Percentiles rank a stretch among this genome's conserved stretches.
Evolutionary conservation across 2,113 vertebrate species (phyloP).

Genomic region (Motacilla tschutschensis): DNA sequence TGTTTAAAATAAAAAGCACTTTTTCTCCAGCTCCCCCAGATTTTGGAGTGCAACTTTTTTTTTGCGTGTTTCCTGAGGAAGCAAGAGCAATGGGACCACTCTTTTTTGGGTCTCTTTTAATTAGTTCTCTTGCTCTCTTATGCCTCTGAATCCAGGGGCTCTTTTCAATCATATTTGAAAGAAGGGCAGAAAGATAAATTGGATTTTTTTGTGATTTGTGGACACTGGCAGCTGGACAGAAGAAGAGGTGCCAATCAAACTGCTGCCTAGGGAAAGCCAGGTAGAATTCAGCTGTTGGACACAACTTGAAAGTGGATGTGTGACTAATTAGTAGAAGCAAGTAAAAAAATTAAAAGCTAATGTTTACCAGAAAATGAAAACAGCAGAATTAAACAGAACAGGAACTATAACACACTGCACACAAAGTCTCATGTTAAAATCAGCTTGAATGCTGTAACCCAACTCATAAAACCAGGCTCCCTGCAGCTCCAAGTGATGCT

Average conservation of each 20-base stretch:
- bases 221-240: neutral
- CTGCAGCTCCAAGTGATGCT: neutral
- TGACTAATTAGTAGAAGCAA: neutral
- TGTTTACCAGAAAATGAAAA: neutral
- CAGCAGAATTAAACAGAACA: neutral
- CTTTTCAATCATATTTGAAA: neutral
- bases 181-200: neutral
- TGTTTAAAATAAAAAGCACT: neutral
- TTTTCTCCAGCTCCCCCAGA: neutral
- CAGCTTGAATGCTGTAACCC: neutral
- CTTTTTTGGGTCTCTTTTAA: neutral
- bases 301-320: neutral
- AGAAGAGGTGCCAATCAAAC: neutral
- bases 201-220: slow-evolving; percentile 2
- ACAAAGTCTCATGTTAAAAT: neutral
- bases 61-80: neutral
- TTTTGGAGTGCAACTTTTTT: neutral
- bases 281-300: neutral
- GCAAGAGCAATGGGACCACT: fast-evolving
- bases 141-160: neutral
- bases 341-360: neutral
- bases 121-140: neutral
- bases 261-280: neutral
- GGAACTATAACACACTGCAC: fast-evolving
- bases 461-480: neutral